Evolutionary conservation across 2,888 invertebrate genomes (phyloP).

Genomic region (Cephonodes hylas): DNA sequence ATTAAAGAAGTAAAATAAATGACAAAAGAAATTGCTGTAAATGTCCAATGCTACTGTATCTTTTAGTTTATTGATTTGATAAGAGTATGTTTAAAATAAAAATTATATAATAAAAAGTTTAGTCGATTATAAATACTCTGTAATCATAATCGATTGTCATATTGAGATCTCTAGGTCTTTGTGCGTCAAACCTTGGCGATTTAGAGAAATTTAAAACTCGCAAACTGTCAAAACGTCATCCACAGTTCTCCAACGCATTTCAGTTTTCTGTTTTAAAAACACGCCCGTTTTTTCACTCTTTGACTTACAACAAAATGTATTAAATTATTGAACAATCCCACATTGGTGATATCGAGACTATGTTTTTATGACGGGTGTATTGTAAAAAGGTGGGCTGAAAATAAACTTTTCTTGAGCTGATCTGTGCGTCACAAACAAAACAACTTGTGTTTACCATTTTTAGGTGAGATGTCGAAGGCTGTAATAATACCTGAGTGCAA

Average conservation of each 20-base stretch:
- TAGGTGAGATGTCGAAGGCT: slow-evolving; percentile 70
- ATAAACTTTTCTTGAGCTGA: slow-evolving; percentile 52
- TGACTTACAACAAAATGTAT: neutral
- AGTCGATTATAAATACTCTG: neutral
- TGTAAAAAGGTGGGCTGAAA: slow-evolving; percentile 58
- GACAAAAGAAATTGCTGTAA: too few relatives aligned
- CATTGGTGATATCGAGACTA: slow-evolving; percentile 36
- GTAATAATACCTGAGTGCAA: slow-evolving; percentile 66
- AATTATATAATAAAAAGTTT: neutral
- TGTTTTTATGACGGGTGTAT: slow-evolving; percentile 63
- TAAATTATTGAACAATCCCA: slow-evolving; percentile 9
- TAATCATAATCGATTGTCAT: neutral
- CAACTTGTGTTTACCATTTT: slow-evolving; percentile 69
- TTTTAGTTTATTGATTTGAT: too few relatives aligned
- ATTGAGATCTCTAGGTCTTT: neutral
- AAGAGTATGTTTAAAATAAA: too few relatives aligned
- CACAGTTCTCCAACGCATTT: slow-evolving; percentile 51
- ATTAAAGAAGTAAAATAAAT: too few relatives aligned
- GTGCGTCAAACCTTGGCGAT: neutral
- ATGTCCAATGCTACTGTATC: too few relatives aligned
- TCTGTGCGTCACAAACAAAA: slow-evolving; percentile 75
- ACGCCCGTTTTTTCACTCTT: slow-evolving; percentile 35
- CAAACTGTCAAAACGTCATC: slow-evolving; percentile 45
- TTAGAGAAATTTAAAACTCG: slow-evolving; percentile 9
- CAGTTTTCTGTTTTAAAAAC: slow-evolving; percentile 51